A percentile compares a stretch with the other conserved stretches of the same genome.
These are phyloP conservation scores for Drosophila biarmipes DNA, from an alignment of 1,140 invertebrate genomes.

Conservation along the genomic window DNA sequence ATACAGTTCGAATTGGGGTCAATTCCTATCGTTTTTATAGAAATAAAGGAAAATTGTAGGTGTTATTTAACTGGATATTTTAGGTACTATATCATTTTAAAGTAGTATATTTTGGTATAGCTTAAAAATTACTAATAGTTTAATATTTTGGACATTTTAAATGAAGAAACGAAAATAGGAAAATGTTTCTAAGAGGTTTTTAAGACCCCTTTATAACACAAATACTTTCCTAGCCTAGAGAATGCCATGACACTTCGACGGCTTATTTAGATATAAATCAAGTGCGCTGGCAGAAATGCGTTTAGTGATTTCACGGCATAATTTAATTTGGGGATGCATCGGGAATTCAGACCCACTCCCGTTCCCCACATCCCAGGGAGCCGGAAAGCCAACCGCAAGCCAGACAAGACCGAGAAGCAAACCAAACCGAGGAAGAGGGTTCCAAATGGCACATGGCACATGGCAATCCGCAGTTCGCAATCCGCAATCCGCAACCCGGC, in stretches of 20 bases:
- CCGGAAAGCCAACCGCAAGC: constrained; percentile 10
- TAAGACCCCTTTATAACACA: too few relatives aligned
- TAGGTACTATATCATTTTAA: too few relatives aligned
- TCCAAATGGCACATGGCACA: constrained; percentile 59
- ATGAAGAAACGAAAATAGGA: too few relatives aligned
- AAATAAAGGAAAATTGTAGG: too few relatives aligned
- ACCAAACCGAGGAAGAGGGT: constrained; percentile 46
- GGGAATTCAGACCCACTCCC: constrained; percentile 7
- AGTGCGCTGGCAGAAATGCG: constrained; percentile 20
- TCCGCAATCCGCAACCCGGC: constrained; percentile 2
- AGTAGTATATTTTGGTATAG: too few relatives aligned
- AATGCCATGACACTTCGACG: neutral
- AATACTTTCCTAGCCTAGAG: too few relatives aligned
- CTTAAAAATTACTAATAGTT: too few relatives aligned
- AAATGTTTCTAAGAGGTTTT: too few relatives aligned
- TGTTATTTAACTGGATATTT: too few relatives aligned
- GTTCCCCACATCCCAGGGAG: neutral
- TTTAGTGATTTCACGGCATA: constrained; percentile 23
- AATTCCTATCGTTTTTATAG: neutral
- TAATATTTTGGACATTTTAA: too few relatives aligned
- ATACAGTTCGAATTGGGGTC: neutral
- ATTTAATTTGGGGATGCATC: constrained; percentile 27
- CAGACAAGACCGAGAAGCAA: constrained; percentile 26
- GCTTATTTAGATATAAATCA: constrained; percentile 14
- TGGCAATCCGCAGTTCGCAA: constrained; percentile 45